Evolutionary conservation across 2,888 invertebrate genomes (phyloP), one percentile per base, ranked within the genome.

Genomic region (Crioceris asparagi): DNA sequence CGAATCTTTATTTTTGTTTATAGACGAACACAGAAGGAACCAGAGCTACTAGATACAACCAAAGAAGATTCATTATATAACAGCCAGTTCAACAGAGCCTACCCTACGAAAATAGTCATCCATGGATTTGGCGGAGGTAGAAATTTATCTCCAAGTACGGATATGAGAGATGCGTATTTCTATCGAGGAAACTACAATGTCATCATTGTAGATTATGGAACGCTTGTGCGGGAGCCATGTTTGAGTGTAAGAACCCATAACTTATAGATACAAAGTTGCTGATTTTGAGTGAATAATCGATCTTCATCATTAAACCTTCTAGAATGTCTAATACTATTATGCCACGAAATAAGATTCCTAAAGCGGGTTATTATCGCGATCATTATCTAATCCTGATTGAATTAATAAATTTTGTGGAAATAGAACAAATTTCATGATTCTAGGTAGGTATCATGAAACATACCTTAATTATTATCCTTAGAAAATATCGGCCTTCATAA

Each of bases 51-150:
- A 32, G 74, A 87, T 56, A 80, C 84, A 0, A 68, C 77, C 16
- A 74, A 79, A 51, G 67, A 73, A 30, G 75, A 79, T 23, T 81
- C 86, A 0, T 63, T 91, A 15, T 76, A 76, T 47, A 71, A 72
- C 41, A 83, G 86, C 0, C 77, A 73, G 49, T 92, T 87, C 61
- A 83, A 90, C 61, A 72, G 78, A 0, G 72, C 70, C 0, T 77
- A 84, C 60, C 80, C 83, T 0, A 86, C 87, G 4, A 92, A 92
- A 67, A 72, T 93, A 15, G 78, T 93, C 30, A 84, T 92, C 12
- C 92, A 92, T 55, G 92, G 92, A 4, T 92, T 93, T 54, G 87
- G 88, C 0, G 88, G 87, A 0, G 87, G 88, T 1, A 67, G 86
- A 43, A 77, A 82, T 57, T 68, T 81, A 19, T 79, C 84, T 1